Conservation (phyloP, 2,797 vertebrate genomes). For the Ceryle rudis region DNA sequence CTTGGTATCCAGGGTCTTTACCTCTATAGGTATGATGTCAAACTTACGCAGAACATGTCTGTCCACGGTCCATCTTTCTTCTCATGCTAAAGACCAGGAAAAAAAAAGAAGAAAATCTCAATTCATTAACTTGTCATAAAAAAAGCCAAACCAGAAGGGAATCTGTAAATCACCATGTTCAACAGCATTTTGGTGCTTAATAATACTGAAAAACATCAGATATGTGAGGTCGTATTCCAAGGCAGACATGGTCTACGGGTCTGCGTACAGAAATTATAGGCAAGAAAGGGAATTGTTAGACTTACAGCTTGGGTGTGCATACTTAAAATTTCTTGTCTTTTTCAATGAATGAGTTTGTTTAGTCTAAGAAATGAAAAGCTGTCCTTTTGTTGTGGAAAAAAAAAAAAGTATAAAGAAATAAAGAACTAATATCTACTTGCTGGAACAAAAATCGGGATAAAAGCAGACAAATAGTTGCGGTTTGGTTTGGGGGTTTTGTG, state of each 20-base stretch:
- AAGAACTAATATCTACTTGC: background rate
- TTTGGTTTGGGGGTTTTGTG: too few relatives aligned
- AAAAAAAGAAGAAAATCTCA: background rate
- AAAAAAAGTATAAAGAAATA: background rate
- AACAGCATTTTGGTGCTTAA: background rate
- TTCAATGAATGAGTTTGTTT: background rate
- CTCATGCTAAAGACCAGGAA: background rate
- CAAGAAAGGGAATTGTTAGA: background rate
- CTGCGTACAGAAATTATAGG: background rate
- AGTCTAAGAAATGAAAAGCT: background rate
- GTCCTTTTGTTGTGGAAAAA: background rate
- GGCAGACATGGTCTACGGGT: fast-evolving
- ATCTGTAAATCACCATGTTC: background rate
- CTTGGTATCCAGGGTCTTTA: background rate
- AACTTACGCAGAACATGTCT: background rate
- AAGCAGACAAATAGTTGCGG: background rate
- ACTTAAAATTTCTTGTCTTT: background rate
- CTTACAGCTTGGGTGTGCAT: background rate
- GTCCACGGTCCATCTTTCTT: background rate
- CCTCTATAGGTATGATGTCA: background rate
- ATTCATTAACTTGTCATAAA: background rate
- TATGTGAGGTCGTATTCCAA: background rate
- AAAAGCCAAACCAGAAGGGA: background rate
- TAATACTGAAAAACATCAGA: background rate
- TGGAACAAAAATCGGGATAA: background rate